Conservation (phyloP, 92 coral and sea anemone genomes). For the Parazoanthus swiftii region DNA sequence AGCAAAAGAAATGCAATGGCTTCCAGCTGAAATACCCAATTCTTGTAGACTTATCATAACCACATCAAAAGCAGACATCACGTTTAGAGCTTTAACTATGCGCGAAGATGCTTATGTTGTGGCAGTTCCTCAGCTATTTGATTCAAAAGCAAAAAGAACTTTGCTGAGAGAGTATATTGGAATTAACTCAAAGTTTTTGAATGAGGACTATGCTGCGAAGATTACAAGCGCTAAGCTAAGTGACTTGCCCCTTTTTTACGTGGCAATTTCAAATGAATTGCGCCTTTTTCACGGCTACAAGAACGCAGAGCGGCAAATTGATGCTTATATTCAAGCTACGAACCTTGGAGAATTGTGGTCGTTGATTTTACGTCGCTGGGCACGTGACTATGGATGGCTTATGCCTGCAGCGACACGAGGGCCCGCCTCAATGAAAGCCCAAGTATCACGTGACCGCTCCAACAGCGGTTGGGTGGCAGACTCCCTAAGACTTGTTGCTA, state of each 20-base stretch:
- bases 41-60: conserved; percentile 86
- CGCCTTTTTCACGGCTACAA: conserved; percentile 74
- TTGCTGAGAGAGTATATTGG: conserved; percentile 81
- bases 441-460: conserved; percentile 95
- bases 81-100: conserved; percentile 65
- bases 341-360: conserved; percentile 86
- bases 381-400: conserved; percentile 96
- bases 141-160: conserved; percentile 63
- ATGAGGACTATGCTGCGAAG: conserved; percentile 56
- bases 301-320: conserved; percentile 81
- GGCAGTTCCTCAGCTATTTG: conserved; percentile 67
- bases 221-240: conserved; percentile 72
- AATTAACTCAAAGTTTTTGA: conserved; percentile 64
- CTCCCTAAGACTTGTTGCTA: conserved; percentile 75
- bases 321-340: conserved; percentile 72
- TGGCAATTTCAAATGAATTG: conserved; percentile 82
- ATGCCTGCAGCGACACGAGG: conserved; percentile 80
- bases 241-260: conserved; percentile 80
- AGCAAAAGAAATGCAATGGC: conserved; percentile 90
- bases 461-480: conserved; percentile 99
- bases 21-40: conserved; percentile 70
- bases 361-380: conserved; percentile 93
- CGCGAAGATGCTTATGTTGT: conserved; percentile 81
- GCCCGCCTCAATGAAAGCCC: conserved; percentile 79
- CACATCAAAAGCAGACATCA: conserved; percentile 83